Base-by-base conservation (phyloP, 2,113 vertebrate species). In the Takifugu bimaculatus region DNA sequence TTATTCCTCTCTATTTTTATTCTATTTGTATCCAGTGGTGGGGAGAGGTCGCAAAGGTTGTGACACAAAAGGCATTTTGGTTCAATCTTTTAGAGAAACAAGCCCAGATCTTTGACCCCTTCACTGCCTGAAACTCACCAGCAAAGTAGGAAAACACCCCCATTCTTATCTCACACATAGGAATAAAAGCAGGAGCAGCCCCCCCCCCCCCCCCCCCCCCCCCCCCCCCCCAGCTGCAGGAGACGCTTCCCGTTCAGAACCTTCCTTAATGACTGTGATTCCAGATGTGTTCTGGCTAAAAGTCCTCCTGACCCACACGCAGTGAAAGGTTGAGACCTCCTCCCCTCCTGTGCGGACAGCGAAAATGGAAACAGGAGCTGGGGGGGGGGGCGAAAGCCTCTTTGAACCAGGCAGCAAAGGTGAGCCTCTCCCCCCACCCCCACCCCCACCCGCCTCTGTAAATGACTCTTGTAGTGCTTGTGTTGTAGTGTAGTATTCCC, bases 401-500 rank as follows among this genome's bases (percentile, higher is more conserved):
- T 49, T 43, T 72, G 68, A 75, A 75, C 65, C 72, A 71, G 72
- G 67, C 83, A 77, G 81, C 68, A 75, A n/a, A 80, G 67, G 66
- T 79, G 83, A 86, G 74, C 85, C 80, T 81, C 82, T 75, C 42
- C 42, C 42, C 42, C 85, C 80, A 81, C 84, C 78, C 70, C 80
- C 80, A 52, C 49, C 57, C 74, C 58, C 27, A 63, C 70, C 57
- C 70, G 48, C 78, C 77, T 78, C 82, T 89, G 87, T 91, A 90
- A 89, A 89, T 90, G 75, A 86, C 82, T 89, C 86, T 87, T 79
- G 74, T 88, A 88, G 89, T 91, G 85, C 85, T 91, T 74, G 88
- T 91, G 90, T 86, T 78, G 90, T 90, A 90, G 89, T 90, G 88
- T 90, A 85, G 87, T 85, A 89, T 89, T 88, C 80, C 87, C 85